Conservation (phyloP, 2,113 vertebrate genomes). For the Nycticebus coucang region DNA sequence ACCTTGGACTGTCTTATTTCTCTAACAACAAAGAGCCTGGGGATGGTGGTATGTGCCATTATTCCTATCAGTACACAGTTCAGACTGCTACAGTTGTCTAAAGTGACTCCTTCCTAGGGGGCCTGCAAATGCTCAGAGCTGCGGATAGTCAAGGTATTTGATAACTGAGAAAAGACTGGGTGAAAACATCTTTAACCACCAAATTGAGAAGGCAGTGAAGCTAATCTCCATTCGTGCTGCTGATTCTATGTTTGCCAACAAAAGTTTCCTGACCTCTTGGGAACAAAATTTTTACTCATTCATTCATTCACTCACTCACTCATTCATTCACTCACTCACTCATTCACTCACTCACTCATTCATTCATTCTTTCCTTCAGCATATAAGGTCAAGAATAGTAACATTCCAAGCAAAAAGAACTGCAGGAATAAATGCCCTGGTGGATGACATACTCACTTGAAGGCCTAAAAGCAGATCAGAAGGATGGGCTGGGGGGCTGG, state of each 20-base stretch:
- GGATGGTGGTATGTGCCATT: constrained; percentile 48
- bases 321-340: too few relatives aligned
- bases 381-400: background rate
- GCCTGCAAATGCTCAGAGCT: background rate
- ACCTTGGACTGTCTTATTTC: constrained; percentile 60
- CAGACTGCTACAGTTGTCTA: constrained; percentile 61
- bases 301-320: too few relatives aligned
- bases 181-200: background rate
- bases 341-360: background rate
- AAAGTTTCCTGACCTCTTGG: background rate
- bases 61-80: constrained; percentile 62
- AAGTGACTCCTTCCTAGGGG: constrained; percentile 53
- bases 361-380: background rate
- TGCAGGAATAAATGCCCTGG: background rate
- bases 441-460: background rate
- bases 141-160: constrained; percentile 22
- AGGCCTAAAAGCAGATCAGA: background rate
- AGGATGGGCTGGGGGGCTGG: background rate
- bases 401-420: background rate
- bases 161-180: background rate
- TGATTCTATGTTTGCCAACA: background rate
- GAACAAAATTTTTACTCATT: background rate
- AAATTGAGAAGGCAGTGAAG: background rate
- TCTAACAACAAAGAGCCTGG: constrained; percentile 58
- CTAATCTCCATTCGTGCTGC: background rate